Conservation (phyloP, 1,140 invertebrate genomes). For the Ceratoteleas bidentatus region DNA sequence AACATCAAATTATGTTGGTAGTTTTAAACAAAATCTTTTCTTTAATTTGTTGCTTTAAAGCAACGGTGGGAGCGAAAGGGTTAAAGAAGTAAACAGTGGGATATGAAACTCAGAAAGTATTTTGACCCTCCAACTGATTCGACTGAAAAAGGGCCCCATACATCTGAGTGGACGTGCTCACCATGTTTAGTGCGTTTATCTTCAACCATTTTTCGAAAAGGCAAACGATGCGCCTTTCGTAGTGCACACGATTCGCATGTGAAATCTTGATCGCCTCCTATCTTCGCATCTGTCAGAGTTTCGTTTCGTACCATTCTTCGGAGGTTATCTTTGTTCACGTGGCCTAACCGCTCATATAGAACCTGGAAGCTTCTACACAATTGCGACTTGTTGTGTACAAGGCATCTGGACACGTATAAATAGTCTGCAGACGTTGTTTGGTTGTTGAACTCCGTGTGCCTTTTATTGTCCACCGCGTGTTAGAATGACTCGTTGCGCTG, state of each 20-base stretch:
- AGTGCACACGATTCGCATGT: conserved; percentile 73
- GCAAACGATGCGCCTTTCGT: conserved; percentile 50
- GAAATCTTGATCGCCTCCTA: conserved; percentile 23
- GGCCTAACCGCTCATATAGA: conserved; percentile 33
- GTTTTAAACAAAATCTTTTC: no score
- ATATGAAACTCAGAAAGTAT: conserved; percentile 18
- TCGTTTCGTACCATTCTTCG: conserved; percentile 20
- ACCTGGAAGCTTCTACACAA: no score
- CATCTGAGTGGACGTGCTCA: conserved; percentile 30
- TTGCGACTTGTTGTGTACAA: no score
- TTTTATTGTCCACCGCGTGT: no score
- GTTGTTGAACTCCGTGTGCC: no score
- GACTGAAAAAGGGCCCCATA: conserved; percentile 14
- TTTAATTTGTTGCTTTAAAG: no score
- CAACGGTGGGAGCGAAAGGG: no score
- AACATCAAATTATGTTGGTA: no score
- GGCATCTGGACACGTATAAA: no score
- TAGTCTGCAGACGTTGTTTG: no score
- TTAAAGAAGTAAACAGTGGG: no score
- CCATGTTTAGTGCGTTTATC: conserved; percentile 5
- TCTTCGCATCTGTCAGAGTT: conserved; percentile 1
- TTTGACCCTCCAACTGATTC: conserved; percentile 15
- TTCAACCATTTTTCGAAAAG: conserved; percentile 5
- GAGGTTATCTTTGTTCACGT: conserved; percentile 16
- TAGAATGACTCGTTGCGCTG: background rate